Evolutionary conservation across 2,888 invertebrate genomes (phyloP).

Genomic region (Alloplasta piceator): DNA sequence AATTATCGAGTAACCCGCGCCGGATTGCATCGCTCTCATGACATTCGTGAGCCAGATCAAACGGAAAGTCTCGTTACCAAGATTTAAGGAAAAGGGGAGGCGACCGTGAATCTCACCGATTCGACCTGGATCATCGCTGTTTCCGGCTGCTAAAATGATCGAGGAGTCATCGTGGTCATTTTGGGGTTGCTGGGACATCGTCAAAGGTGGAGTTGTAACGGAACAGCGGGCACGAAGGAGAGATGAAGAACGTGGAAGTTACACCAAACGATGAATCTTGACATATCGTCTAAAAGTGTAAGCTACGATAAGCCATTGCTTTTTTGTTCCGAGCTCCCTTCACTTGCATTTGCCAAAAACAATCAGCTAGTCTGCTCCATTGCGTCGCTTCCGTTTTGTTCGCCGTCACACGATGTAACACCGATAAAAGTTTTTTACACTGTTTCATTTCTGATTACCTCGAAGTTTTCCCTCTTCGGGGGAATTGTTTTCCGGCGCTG

Average conservation of each 20-base stretch:
- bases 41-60: slow-evolving; percentile 1
- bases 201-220: slow-evolving; percentile 3
- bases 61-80: slow-evolving; percentile 9
- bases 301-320: slow-evolving; percentile 22
- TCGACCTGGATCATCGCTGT: background rate
- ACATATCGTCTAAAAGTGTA: slow-evolving; percentile 76
- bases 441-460: slow-evolving; percentile 13
- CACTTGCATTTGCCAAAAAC: background rate
- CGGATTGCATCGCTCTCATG: background rate
- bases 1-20: background rate
- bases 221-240: slow-evolving; percentile 26
- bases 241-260: slow-evolving; percentile 43
- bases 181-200: background rate
- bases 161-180: background rate
- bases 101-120: background rate
- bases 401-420: background rate
- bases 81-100: background rate
- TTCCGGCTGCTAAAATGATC: background rate
- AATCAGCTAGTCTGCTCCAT: background rate
- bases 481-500: background rate
- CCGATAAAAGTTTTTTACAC: background rate
- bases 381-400: background rate
- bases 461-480: too few species aligned
- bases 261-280: slow-evolving; percentile 71
- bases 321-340: slow-evolving; percentile 1